A percentile compares a stretch with the other conserved stretches of the same genome.
These are phyloP conservation scores for Tipula vernalis DNA, from an alignment of 2,888 invertebrate genomes.

Conservation along the genomic window DNA sequence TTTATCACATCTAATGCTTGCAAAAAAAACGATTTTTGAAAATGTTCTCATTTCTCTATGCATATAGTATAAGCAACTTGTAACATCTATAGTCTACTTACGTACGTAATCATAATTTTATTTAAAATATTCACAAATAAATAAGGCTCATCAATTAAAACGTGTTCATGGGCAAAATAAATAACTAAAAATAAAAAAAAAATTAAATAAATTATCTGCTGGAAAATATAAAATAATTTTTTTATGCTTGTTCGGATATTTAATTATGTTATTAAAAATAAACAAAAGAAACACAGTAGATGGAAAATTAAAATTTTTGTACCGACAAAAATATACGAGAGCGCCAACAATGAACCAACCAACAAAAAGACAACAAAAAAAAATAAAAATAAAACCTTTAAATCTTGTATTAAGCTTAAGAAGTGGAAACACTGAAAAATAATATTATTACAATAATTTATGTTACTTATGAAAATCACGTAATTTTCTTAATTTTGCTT, in stretches of 20 bases:
- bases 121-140: background rate
- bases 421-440: background rate
- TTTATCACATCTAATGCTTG: background rate
- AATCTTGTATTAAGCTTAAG: background rate
- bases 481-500: background rate
- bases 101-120: background rate
- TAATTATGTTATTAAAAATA: background rate
- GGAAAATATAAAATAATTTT: background rate
- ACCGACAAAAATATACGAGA: background rate
- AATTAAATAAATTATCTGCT: background rate
- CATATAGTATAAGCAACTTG: too few species aligned
- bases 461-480: background rate
- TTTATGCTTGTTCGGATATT: background rate
- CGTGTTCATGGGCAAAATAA: background rate
- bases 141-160: slow-evolving; percentile 4
- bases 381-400: background rate
- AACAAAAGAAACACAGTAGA: background rate
- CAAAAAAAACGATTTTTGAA: background rate
- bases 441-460: background rate
- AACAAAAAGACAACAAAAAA: too few species aligned
- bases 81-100: background rate
- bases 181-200: background rate
- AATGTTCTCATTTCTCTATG: background rate
- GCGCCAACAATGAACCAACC: background rate
- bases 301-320: background rate